Evolutionary conservation across 2,113 vertebrate genomes (phyloP).

Genomic region (Myotis yumanensis): DNA sequence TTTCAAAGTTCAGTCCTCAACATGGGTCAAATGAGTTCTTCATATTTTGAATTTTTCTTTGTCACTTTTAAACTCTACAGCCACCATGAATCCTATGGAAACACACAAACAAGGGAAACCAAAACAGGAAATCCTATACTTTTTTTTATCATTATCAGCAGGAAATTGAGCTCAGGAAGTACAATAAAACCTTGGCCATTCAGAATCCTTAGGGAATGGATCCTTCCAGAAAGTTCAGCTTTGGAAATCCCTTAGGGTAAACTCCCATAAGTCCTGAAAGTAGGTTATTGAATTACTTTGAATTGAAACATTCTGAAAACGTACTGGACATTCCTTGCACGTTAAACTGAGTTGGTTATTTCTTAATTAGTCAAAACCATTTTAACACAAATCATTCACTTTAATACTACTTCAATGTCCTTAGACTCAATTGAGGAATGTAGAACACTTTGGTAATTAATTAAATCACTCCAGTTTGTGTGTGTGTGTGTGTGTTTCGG

Average conservation of each 20-base stretch:
- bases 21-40: slow-evolving; percentile 25
- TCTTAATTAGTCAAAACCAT: slow-evolving; percentile 61
- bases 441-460: slow-evolving; percentile 35
- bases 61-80: slow-evolving; percentile 15
- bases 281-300: slow-evolving; percentile 44
- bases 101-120: slow-evolving; percentile 72
- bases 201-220: slow-evolving; percentile 58
- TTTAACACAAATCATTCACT: slow-evolving; percentile 50
- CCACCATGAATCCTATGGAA: slow-evolving; percentile 48
- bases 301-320: slow-evolving; percentile 60
- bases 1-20: slow-evolving; percentile 5
- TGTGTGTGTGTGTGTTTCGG: not conserved
- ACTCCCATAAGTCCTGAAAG: slow-evolving; percentile 43
- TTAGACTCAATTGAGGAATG: not conserved
- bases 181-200: slow-evolving; percentile 69
- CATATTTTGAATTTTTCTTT: slow-evolving; percentile 60
- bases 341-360: slow-evolving; percentile 46
- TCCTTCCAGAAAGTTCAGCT: slow-evolving; percentile 49
- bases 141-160: slow-evolving; percentile 63
- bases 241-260: slow-evolving; percentile 60
- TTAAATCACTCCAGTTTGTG: not conserved
- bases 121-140: slow-evolving; percentile 62
- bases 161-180: slow-evolving; percentile 69
- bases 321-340: not conserved
- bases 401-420: slow-evolving; percentile 23